A percentile compares a stretch with the other conserved stretches of the same genome.
phyloP scores from a whole-genome alignment of 2,888 invertebrate species.

The Drosophila cognata region DNA sequence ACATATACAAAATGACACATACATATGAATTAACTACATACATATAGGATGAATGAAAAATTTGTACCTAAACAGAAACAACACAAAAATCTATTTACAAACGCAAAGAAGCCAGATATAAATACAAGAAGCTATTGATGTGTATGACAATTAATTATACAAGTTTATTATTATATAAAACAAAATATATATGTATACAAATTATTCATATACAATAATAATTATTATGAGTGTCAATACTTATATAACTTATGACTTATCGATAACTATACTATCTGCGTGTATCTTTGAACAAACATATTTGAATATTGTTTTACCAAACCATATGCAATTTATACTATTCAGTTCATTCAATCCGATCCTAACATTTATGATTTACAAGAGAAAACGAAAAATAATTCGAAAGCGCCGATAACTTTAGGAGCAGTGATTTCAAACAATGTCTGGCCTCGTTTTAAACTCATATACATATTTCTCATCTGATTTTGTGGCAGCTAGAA shows the following conservation, averaged over 20 bases:
- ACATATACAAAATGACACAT: constrained; percentile 54
- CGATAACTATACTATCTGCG: constrained; percentile 46
- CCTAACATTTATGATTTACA: constrained; percentile 12
- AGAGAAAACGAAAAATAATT: not conserved
- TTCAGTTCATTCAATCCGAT: constrained; percentile 32
- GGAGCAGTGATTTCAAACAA: constrained; percentile 4
- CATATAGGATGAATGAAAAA: constrained; percentile 56
- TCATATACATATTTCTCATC: constrained; percentile 24
- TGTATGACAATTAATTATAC: constrained; percentile 80
- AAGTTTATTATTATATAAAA: constrained; percentile 51
- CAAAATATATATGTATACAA: constrained; percentile 46
- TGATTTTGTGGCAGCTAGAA: constrained; percentile 62
- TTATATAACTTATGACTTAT: constrained; percentile 38
- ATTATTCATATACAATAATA: constrained; percentile 60
- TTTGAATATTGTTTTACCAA: constrained; percentile 70
- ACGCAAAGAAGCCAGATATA: constrained; percentile 18
- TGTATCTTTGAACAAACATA: constrained; percentile 35
- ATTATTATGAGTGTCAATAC: constrained; percentile 64
- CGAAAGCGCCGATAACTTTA: not conserved
- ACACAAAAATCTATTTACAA: constrained; percentile 56
- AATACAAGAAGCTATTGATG: constrained; percentile 63
- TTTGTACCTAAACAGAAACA: constrained; percentile 65
- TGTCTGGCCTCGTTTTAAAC: constrained; percentile 40
- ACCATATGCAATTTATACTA: constrained; percentile 56
- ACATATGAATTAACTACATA: constrained; percentile 23